Evolutionary conservation across 2,797 vertebrate species (phyloP), one percentile per base, ranked within the genome.

Genomic region (Aldrovandia affinis): DNA sequence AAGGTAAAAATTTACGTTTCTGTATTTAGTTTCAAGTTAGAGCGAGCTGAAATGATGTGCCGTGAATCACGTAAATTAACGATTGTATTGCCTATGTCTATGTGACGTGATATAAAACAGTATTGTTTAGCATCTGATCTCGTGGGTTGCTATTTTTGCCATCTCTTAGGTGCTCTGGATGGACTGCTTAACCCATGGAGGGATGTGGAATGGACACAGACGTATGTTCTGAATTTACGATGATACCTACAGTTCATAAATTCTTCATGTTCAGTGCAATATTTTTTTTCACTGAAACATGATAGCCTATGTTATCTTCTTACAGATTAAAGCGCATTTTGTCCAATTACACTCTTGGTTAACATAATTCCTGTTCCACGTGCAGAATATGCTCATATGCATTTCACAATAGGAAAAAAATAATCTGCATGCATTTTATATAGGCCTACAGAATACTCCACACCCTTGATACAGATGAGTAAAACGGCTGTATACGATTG

Each of bases 121-220:
- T 33, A 30, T 73, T 10, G 6, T 2, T 0, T 22, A 50, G 20
- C 28, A 42, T 2, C 50, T 39, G 0, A 80, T 80, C 28, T 57
- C 33, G 7, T 80, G 78, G 0, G 52, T 83, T 82, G 28, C 20
- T 57, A 8, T 57, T 33, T 0, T 44, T 81, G 50, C 59, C 7
- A 44, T 73, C 7, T 61, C 36, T 28, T 25, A 89, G 88, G 54
- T 47, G 2, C 81, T 80, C 80, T 25, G 42, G 84, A 86, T 81
- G 1, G 78, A 39, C 81, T 88, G 44, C 39, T 39, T 5, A 68
- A 0, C 20, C 87, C 88, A 20, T 88, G 86, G 87, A 88, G 86
- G 84, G 80, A 81, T n/a, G 2, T 88, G 39, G 3, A 1, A 30
- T 89, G 87, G 86, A 52, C 22, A n/a, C 75, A 86, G 5, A 10